phyloP scores from a whole-genome alignment of 2,113 vertebrate genomes.

The Stomatorhinus ivindoensis region DNA sequence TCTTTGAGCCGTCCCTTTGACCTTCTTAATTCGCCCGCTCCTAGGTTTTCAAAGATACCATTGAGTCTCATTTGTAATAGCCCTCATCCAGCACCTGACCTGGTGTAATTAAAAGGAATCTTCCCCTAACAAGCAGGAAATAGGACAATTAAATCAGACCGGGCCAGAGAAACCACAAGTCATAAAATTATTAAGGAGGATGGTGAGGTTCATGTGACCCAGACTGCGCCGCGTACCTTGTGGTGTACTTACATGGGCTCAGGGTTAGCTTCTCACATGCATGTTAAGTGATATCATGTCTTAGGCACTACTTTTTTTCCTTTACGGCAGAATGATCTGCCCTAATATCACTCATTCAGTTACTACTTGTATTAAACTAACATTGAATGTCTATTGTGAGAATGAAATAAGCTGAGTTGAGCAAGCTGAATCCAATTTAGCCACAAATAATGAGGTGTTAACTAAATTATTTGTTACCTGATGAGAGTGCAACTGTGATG shows the following conservation, averaged over 20 bases:
- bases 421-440: not conserved
- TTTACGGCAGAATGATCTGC: not conserved
- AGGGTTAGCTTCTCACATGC: not conserved
- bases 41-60: constrained; percentile 21
- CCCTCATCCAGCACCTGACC: constrained; percentile 16
- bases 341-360: not conserved
- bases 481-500: constrained; percentile 22
- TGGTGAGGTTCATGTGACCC: not conserved
- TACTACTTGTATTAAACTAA: not conserved
- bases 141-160: constrained; percentile 21
- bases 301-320: not conserved
- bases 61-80: constrained; percentile 22
- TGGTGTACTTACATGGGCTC: not conserved
- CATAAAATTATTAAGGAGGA: constrained; percentile 1
- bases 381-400: not conserved
- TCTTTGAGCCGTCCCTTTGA: not conserved
- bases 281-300: not conserved
- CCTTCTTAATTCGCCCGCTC: constrained; percentile 1
- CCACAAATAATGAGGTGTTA: not conserved
- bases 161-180: not conserved
- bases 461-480: not conserved
- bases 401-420: not conserved
- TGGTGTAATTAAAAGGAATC: constrained; percentile 19
- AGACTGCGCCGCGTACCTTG: not conserved
- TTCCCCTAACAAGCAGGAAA: constrained; percentile 21